phyloP scores from a whole-genome alignment of 2,113 vertebrate genomes.

The Daphoenositta chrysoptera region DNA sequence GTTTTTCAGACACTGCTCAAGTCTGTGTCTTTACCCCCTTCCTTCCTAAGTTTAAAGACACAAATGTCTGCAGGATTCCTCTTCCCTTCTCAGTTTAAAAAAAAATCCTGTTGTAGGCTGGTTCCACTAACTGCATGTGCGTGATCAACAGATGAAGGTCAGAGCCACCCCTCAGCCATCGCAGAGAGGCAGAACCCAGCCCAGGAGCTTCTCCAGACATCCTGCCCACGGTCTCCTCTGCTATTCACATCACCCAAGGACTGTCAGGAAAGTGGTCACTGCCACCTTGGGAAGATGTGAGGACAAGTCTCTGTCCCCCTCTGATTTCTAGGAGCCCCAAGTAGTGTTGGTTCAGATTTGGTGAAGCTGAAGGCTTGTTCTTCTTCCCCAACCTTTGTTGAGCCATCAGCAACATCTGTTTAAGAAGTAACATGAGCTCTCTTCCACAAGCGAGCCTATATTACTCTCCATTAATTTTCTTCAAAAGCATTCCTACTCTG shows the following conservation, averaged over 20 bases:
- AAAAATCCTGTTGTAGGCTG: background rate
- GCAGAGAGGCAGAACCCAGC: too few relatives aligned
- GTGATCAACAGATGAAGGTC: background rate
- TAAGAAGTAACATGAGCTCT: background rate
- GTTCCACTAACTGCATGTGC: background rate
- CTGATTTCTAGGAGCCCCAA: background rate
- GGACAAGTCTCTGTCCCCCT: background rate
- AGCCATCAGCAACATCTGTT: background rate
- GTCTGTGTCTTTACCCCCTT: background rate
- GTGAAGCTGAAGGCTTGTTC: background rate
- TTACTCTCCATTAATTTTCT: background rate
- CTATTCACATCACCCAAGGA: background rate
- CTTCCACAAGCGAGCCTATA: fast-evolving
- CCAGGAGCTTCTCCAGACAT: background rate
- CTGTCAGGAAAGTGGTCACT: background rate
- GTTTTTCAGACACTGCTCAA: background rate
- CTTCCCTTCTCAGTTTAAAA: background rate
- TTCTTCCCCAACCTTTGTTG: fast-evolving
- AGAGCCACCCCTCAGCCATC: background rate
- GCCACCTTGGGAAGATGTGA: background rate
- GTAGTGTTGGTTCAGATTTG: background rate
- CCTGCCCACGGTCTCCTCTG: background rate
- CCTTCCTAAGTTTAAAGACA: background rate
- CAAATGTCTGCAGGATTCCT: background rate
- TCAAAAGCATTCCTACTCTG: background rate